Evolutionary conservation across 2,888 invertebrate genomes (phyloP).

Genomic region (Baccha elongata): DNA sequence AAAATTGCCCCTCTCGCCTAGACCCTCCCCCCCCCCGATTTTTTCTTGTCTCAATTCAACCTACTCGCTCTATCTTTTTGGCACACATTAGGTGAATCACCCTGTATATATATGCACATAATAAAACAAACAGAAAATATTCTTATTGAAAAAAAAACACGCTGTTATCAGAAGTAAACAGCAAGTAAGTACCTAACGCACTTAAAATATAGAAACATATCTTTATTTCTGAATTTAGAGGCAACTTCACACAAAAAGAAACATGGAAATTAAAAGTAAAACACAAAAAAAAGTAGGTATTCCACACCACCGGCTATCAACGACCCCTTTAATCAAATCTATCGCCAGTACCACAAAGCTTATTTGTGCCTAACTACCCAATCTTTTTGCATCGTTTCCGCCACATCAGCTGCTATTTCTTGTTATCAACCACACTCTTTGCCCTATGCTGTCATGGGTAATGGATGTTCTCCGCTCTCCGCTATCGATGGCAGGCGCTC

Average conservation of each 20-base stretch:
- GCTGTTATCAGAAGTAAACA: too few relatives aligned
- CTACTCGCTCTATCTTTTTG: too few relatives aligned
- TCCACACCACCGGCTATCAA: background rate
- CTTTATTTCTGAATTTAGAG: background rate
- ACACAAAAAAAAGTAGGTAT: slow-evolving; percentile 4
- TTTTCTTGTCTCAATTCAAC: too few relatives aligned
- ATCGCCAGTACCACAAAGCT: slow-evolving; percentile 7
- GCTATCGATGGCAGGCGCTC: slow-evolving; percentile 55
- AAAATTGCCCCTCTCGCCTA: too few relatives aligned
- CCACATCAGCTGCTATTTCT: slow-evolving; percentile 10
- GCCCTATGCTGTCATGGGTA: slow-evolving; percentile 21
- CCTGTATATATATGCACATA: too few relatives aligned
- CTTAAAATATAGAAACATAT: too few relatives aligned
- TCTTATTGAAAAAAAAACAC: too few relatives aligned
- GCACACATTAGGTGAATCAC: too few relatives aligned
- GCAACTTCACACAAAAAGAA: background rate
- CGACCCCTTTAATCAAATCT: slow-evolving; percentile 1
- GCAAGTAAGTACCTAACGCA: too few relatives aligned
- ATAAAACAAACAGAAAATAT: too few relatives aligned
- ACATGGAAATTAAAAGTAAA: slow-evolving; percentile 23
- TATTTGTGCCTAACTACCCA: slow-evolving; percentile 24
- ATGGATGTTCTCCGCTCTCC: slow-evolving; percentile 54
- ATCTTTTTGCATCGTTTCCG: slow-evolving; percentile 21
- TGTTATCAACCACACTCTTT: slow-evolving; percentile 52
- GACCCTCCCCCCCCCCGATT: too few relatives aligned